Percentiles rank a stretch among this genome's conserved stretches.
Evolutionary conservation across 2,797 vertebrate genomes (phyloP).

Genomic region (Ctenopoma kingsleyae): DNA sequence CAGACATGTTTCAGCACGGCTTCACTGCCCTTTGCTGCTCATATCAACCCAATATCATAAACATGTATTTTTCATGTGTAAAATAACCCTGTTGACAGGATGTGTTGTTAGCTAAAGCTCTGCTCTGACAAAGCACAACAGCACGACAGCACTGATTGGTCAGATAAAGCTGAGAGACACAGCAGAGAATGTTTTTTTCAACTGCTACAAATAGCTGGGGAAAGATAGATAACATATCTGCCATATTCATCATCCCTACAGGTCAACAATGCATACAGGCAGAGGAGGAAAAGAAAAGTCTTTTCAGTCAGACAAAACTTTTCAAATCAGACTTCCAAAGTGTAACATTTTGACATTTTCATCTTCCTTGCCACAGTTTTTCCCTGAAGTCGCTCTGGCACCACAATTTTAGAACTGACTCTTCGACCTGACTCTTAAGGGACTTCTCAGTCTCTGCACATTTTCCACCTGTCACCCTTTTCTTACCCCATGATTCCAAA

Average conservation of each 20-base stretch:
- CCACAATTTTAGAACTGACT: conserved; percentile 75
- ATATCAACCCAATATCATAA: conserved; percentile 53
- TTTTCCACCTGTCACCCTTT: conserved; percentile 79
- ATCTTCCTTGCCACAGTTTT: conserved; percentile 67
- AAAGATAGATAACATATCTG: conserved; percentile 50
- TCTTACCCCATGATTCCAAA: conserved; percentile 72
- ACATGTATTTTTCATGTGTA: conserved; percentile 57
- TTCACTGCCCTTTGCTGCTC: conserved; percentile 26
- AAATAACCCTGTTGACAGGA: conserved; percentile 58
- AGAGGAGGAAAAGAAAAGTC: conserved; percentile 28
- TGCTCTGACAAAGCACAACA: conserved; percentile 56
- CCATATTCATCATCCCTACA: conserved; percentile 41
- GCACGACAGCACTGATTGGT: conserved; percentile 47
- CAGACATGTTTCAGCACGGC: conserved; percentile 17
- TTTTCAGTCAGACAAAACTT: conserved; percentile 64
- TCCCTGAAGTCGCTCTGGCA: conserved; percentile 75
- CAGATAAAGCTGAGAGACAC: conserved; percentile 51
- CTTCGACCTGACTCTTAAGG: conserved; percentile 67
- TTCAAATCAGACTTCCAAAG: conserved; percentile 69
- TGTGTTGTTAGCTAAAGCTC: conserved; percentile 30
- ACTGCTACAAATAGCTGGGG: conserved; percentile 40
- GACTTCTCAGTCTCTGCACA: conserved; percentile 69
- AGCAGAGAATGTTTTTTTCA: conserved; percentile 20
- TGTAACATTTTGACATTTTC: conserved; percentile 79
- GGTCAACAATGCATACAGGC: conserved; percentile 45